phyloP scores from a whole-genome alignment of 2,113 vertebrate genomes.

The Speoplatyrhinus poulsoni region DNA sequence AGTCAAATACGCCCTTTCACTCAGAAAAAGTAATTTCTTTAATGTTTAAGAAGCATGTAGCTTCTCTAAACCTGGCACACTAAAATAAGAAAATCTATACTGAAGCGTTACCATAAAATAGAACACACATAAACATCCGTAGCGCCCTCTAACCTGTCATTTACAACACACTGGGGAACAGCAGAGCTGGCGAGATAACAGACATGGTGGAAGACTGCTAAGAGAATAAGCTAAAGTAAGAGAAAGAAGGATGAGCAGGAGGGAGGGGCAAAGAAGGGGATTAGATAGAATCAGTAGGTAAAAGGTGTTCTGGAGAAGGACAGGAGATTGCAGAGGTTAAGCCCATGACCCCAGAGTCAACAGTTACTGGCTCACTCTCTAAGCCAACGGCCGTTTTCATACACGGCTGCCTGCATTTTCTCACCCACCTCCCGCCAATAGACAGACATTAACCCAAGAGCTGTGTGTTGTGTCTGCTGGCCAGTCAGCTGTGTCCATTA shows the following conservation, averaged over 20 bases:
- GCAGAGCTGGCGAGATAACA: constrained; percentile 28
- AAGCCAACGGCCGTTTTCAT: constrained; percentile 1
- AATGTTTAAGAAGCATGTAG: neutral
- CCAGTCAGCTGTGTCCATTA: constrained; percentile 58
- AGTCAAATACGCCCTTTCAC: constrained; percentile 9
- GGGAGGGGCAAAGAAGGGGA: constrained; percentile 21
- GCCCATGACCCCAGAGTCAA: constrained; percentile 14
- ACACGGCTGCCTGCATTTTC: constrained; percentile 10
- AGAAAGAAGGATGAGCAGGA: neutral
- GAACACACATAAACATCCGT: constrained; percentile 15
- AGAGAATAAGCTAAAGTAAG: constrained; percentile 3
- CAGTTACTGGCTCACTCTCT: neutral
- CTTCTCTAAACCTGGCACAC: constrained; percentile 6
- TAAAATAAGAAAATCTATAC: constrained; percentile 4
- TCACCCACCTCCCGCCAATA: neutral
- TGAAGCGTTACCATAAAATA: neutral
- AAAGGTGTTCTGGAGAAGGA: constrained; percentile 3
- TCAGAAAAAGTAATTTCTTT: neutral
- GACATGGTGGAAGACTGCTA: constrained; percentile 6
- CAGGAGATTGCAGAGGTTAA: constrained; percentile 5
- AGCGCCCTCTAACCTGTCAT: constrained; percentile 27
- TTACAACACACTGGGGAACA: constrained; percentile 16
- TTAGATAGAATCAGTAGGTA: neutral
- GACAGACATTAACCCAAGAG: constrained; percentile 42
- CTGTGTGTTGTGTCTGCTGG: constrained; percentile 46